Conservation (phyloP, 2,113 vertebrate genomes). For the Crotalus tigris region DNA sequence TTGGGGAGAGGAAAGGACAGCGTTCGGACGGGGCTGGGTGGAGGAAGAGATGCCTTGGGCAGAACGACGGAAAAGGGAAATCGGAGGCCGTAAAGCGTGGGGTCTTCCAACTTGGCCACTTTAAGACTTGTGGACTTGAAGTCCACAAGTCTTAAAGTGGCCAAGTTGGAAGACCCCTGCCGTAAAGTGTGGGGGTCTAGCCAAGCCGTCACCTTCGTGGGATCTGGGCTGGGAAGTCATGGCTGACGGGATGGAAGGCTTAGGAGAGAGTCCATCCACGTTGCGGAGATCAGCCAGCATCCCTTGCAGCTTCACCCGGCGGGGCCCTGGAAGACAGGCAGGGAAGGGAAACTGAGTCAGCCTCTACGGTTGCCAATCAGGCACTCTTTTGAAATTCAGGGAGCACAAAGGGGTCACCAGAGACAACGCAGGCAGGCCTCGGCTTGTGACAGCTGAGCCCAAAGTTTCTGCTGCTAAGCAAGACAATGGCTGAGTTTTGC, state of each 20-base stretch:
- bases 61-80: background rate
- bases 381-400: background rate
- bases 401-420: too few relatives aligned
- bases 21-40: fast-evolving
- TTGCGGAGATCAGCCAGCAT: conserved; percentile 81
- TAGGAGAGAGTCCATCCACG: conserved; percentile 74
- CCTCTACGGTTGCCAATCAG: too few relatives aligned
- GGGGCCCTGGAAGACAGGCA: conserved; percentile 69
- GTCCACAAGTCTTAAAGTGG: too few relatives aligned
- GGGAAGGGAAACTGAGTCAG: background rate
- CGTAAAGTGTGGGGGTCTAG: conserved; percentile 5
- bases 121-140: too few relatives aligned
- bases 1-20: background rate
- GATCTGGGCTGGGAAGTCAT: conserved; percentile 76
- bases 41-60: too few relatives aligned
- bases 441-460: too few relatives aligned
- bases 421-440: background rate
- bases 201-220: conserved; percentile 75
- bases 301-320: conserved; percentile 84
- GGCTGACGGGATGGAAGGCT: conserved; percentile 73
- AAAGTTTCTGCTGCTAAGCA: background rate
- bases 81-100: background rate
- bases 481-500: too few relatives aligned
- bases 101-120: too few relatives aligned
- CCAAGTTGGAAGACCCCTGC: too few relatives aligned